Percentiles rank a stretch among this genome's conserved stretches.
phyloP scores from a whole-genome alignment of 2,113 vertebrate species.

The Pholis gunnellus region DNA sequence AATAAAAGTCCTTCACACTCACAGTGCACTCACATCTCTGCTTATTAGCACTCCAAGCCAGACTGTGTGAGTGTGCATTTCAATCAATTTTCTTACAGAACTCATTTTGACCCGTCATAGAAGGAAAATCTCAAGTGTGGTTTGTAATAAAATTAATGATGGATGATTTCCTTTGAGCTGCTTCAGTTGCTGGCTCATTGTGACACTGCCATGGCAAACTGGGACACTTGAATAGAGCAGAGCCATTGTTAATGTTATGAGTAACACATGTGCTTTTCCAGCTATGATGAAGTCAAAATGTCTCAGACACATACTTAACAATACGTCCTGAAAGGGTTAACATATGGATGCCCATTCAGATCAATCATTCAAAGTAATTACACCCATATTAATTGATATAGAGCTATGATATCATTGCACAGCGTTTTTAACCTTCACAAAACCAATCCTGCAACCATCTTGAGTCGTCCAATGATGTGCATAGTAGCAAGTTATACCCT shows the following conservation, averaged over 20 bases:
- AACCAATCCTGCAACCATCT: background rate
- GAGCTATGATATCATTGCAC: background rate
- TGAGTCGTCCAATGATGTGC: background rate
- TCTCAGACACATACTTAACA: background rate
- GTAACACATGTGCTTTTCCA: conserved; percentile 1
- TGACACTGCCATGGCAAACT: background rate
- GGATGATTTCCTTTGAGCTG: background rate
- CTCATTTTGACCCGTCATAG: background rate
- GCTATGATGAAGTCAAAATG: background rate
- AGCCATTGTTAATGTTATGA: background rate
- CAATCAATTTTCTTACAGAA: background rate
- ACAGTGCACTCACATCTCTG: background rate
- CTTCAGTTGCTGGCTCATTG: background rate
- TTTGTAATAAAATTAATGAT: background rate
- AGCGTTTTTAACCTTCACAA: conserved; percentile 1
- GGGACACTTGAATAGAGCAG: background rate
- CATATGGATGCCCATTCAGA: background rate
- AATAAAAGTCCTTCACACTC: background rate
- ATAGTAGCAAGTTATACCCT: background rate
- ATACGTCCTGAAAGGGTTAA: background rate
- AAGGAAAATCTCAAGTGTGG: conserved; percentile 1
- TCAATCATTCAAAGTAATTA: background rate
- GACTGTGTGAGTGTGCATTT: background rate
- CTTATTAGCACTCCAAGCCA: background rate
- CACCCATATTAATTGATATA: background rate